Evolutionary conservation across 2,797 vertebrate genomes (phyloP).

Genomic region (Pangasius mekongensis): DNA sequence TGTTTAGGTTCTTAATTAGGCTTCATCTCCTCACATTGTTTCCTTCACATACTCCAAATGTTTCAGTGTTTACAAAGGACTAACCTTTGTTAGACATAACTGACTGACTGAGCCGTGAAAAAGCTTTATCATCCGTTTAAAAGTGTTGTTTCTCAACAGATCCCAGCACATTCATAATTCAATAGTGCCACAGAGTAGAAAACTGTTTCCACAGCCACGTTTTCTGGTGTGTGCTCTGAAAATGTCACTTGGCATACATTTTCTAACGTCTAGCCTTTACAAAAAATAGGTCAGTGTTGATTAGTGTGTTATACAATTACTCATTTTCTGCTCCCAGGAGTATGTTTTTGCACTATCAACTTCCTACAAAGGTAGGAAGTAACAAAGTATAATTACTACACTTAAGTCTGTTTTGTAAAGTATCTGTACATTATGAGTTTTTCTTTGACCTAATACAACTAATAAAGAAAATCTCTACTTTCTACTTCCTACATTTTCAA

Average conservation of each 20-base stretch:
- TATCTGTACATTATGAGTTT: not conserved
- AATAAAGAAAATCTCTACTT: not conserved
- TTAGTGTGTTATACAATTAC: conserved; percentile 29
- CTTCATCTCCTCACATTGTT: conserved; percentile 42
- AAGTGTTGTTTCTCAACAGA: not conserved
- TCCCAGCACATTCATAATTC: conserved; percentile 15
- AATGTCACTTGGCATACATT: conserved; percentile 38
- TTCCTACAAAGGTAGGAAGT: not conserved
- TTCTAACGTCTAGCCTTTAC: conserved; percentile 33
- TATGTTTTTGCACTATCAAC: not conserved
- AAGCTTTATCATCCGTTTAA: conserved; percentile 21
- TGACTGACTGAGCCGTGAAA: conserved; percentile 9
- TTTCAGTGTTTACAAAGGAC: conserved; percentile 37
- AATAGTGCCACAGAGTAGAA: not conserved
- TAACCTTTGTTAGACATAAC: conserved; percentile 44
- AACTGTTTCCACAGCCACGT: conserved; percentile 4
- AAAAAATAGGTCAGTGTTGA: conserved; percentile 34
- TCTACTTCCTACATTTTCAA: not conserved
- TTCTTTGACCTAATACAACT: not conserved
- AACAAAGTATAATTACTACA: not conserved
- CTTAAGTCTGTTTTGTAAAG: not conserved
- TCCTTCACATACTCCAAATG: conserved; percentile 29
- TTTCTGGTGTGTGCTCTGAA: conserved; percentile 4
- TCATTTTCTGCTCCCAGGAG: not conserved
- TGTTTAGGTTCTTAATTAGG: conserved; percentile 45